These are phyloP conservation scores for Zaprionus tsacasi DNA, from an alignment of 1,140 invertebrate species.

Conservation along the genomic window DNA sequence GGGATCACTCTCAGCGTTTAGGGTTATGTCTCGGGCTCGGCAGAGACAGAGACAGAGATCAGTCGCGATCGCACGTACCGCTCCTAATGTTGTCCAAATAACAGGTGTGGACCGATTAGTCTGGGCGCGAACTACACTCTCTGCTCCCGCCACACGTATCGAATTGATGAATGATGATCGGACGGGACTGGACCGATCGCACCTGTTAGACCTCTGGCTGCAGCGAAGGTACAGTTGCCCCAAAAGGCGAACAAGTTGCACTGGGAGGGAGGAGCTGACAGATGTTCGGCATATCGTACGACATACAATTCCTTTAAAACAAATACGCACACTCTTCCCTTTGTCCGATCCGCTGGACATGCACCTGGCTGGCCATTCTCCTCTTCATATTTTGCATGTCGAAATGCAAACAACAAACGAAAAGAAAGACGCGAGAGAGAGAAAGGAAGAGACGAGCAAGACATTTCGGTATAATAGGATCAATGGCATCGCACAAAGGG, in stretches of 20 bases:
- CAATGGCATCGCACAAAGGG: constrained; percentile 49
- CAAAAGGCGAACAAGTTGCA: constrained; percentile 15
- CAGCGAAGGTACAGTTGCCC: constrained; percentile 30
- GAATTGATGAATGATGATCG: constrained; percentile 56
- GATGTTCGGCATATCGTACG: constrained; percentile 74
- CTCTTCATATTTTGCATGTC: constrained; percentile 72
- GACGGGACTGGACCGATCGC: neutral
- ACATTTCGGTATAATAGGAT: constrained; percentile 57
- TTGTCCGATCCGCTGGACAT: constrained; percentile 32
- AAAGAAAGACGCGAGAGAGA: constrained; percentile 7
- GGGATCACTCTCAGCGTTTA: constrained; percentile 15
- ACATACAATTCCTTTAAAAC: constrained; percentile 54
- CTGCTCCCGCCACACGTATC: constrained; percentile 61
- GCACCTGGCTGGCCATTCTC: constrained; percentile 32
- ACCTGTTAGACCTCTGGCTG: constrained; percentile 27
- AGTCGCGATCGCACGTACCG: constrained; percentile 42
- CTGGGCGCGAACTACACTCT: constrained; percentile 35
- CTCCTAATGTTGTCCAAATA: constrained; percentile 69
- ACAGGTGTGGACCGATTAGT: constrained; percentile 76
- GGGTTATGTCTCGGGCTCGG: constrained; percentile 36
- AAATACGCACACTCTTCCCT: constrained; percentile 27
- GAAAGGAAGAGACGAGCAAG: constrained; percentile 24
- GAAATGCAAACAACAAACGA: constrained; percentile 60
- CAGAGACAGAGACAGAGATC: too few relatives aligned
- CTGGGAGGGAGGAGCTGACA: constrained; percentile 42